Conservation (phyloP, 2,888 invertebrate species). For the Scelioninae gen. 2 region DNA sequence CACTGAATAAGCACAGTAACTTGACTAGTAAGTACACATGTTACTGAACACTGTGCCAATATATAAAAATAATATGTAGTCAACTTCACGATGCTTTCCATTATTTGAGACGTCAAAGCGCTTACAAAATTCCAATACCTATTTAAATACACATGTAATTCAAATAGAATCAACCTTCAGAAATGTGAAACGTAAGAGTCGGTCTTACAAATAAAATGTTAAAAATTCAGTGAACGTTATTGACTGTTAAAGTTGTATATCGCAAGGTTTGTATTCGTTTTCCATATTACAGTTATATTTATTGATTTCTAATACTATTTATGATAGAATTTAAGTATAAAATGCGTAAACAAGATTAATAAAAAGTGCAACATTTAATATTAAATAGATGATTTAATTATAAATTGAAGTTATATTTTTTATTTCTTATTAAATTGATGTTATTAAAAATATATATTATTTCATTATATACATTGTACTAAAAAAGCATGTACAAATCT, state of each 20-base stretch:
- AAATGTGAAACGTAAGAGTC: background rate
- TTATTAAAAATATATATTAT: too few relatives aligned
- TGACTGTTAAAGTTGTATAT: background rate
- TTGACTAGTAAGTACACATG: too few relatives aligned
- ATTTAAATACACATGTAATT: constrained; percentile 23
- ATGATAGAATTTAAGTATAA: too few relatives aligned
- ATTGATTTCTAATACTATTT: constrained; percentile 31
- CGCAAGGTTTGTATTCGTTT: constrained; percentile 5
- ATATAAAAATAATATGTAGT: background rate
- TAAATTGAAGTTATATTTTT: too few relatives aligned
- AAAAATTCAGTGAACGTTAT: constrained; percentile 11
- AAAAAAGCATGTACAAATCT: too few relatives aligned
- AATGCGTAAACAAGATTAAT: too few relatives aligned
- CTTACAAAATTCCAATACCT: constrained; percentile 16
- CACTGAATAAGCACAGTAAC: too few relatives aligned
- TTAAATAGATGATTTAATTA: too few relatives aligned
- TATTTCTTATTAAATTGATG: too few relatives aligned
- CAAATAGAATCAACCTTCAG: background rate
- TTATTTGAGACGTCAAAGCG: constrained; percentile 21
- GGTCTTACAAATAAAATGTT: constrained; percentile 13
- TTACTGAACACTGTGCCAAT: too few relatives aligned
- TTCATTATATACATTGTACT: too few relatives aligned
- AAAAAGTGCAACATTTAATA: too few relatives aligned
- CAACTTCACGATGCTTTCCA: constrained; percentile 18
- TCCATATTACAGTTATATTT: constrained; percentile 8